Evolutionary conservation across 2,113 vertebrate genomes (phyloP).

Genomic region (Tachuris rubrigastra): DNA sequence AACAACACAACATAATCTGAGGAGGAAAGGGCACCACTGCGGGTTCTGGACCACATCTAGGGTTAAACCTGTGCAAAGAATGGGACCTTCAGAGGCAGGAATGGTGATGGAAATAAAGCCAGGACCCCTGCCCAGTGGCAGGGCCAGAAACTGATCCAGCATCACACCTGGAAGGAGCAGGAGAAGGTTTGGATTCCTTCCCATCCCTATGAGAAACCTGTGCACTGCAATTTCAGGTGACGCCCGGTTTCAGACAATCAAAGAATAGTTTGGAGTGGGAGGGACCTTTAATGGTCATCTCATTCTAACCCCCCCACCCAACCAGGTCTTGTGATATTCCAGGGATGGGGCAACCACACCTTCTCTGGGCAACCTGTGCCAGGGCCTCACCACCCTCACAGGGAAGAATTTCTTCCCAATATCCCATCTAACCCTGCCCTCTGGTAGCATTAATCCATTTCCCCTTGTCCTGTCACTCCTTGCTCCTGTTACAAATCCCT

Average conservation of each 20-base stretch:
- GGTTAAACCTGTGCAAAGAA: not conserved
- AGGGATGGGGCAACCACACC: not conserved
- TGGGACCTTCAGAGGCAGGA: not conserved
- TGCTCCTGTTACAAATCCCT: not conserved
- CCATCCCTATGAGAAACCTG: not conserved
- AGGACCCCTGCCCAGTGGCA: not conserved
- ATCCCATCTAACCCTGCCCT: not conserved
- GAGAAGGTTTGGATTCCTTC: not conserved
- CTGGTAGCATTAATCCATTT: not conserved
- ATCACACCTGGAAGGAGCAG: not conserved
- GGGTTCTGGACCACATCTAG: not conserved
- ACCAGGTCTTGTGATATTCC: not conserved
- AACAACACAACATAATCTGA: not conserved
- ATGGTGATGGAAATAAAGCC: not conserved
- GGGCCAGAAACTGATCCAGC: not conserved
- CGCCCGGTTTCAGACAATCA: not conserved
- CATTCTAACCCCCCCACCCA: not conserved
- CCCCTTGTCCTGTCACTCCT: not conserved
- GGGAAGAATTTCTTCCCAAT: not conserved
- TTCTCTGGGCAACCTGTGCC: not conserved
- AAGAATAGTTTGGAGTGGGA: not conserved
- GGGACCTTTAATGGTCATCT: not conserved
- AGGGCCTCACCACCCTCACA: not conserved
- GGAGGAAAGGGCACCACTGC: not conserved
- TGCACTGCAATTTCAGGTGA: not conserved